Evolutionary conservation across 2,888 invertebrate genomes (phyloP), one percentile per base, ranked within the genome.

Genomic region (Rhagonycha lutea): DNA sequence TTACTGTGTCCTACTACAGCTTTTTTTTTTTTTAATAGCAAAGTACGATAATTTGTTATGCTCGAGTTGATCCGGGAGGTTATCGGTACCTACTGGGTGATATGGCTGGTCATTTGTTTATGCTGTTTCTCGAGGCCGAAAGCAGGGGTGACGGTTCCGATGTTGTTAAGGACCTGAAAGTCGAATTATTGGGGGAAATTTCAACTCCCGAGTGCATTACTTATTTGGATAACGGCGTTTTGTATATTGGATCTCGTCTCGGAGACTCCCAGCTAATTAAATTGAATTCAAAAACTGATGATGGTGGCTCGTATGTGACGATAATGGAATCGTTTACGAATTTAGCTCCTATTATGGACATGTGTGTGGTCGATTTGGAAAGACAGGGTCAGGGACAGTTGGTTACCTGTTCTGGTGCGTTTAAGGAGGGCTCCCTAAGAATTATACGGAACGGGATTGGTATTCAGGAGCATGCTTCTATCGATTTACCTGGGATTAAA

Each of bases 371-470:
- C 2, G 98, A 99, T 89, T 90, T 98, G 79, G 98, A 99, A 88
- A 90, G 96, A 14, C 98, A 98, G 87, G 99, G 99, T 0, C 99
- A 99, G 89, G 98, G 98, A 12, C 98, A 98, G 87, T 92, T 99
- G 79, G 97, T 99, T 63, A 99, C 99, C 0, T 99, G 99, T 86
- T 99, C 99, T 0, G 99, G 96, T 10, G 96, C 96, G 3, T 98
- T 95, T 87, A 99, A 99, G 88, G 98, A 99, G 90, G 99, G 99
- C 0, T 98, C 98, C 0, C 89, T 99, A 47, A 91, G 99, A 72
- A 97, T 99, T 77, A 99, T 99, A 80, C 92, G 99, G 80, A 99
- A 99, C 88, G 99, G 99, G 4, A 99, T 99, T 84, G 99, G 99
- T 3, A 98, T 99, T 77, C 98, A 98, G 82, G 99, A 99, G 87